Evolutionary conservation across 2,113 vertebrate species (phyloP), one percentile per base, ranked within the genome.

Genomic region (Channa argus): DNA sequence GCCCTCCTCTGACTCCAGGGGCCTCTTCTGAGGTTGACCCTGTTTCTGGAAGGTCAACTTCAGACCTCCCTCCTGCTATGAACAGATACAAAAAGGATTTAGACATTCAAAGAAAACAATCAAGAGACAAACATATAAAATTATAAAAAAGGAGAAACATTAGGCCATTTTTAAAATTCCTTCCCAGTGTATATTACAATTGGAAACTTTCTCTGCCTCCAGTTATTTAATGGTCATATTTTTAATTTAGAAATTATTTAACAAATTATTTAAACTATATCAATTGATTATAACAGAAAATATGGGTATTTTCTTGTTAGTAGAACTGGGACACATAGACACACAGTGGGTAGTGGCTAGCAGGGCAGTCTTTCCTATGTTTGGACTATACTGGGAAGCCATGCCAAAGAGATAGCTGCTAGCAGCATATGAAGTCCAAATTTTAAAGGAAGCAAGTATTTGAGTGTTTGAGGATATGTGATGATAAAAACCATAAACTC

Each of bases 41-140:
- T 99, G 97, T 93, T 99, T 99, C 93, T 99, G 98, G 95, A 99
- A 99, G 84, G 97, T 99, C 92, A 99, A 91, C 93, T 99, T 99
- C 90, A 99, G 95, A 87, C 98, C 96, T 83, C 97, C 96, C 92
- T 99, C 98, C 96, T 99, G 94, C 94, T 95, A 79, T 53, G 46
- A 12, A 67, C n/a, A 73, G 10, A 83, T 9, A 79, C 10, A 59
- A 37, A 77, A 56, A 11, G 8, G 54, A 46, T 63, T 77, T 55
- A 77, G 63, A 71, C 12, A 49, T 3, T 6, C 59, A 1, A 5
- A 36, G 14, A 46, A 70, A 24, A 39, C 6, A 8, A 4, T 33
- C 8, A 41, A 6, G 2, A 2, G 4, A 12, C 11, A 66, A 69
- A 71, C 50, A 47, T 4, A 46, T 3, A 37, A 5, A 72, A 36